Evolutionary conservation across 2,113 vertebrate species (phyloP), one percentile per base, ranked within the genome.

Genomic region (Myrmecobius fasciatus): DNA sequence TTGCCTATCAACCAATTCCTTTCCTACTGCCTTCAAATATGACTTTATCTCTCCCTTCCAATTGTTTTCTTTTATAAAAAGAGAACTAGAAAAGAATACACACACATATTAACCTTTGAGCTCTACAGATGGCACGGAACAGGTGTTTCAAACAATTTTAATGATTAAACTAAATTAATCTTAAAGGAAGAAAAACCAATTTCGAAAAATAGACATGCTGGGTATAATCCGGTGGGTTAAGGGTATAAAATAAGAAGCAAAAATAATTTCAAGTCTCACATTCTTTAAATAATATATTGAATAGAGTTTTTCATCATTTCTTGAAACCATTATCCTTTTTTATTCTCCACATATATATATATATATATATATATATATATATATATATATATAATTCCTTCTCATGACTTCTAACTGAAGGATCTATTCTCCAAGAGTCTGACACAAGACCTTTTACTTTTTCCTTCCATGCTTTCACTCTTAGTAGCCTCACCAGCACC

Each of bases 101-200:
- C n/a, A 0, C 93, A 97, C 25, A 96, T 96, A 94, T 97, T 97
- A 97, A 46, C 94, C 96, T 98, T 96, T 97, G 94, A 98, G 89
- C 92, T 92, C 60, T 93, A 97, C 94, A 96, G 96, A 97, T 98
- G 93, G 95, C 53, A 91, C 52, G 94, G 97, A 95, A 95, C 36
- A 96, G 95, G 96, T 97, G 96, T 95, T 97, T 96, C 96, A 96
- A 96, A 97, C 97, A 96, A 97, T 97, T 98, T 96, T 98, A 98
- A 97, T 98, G 98, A 98, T 97, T 97, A 97, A 94, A 95, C 97
- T 97, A 98, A 93, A 92, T 96, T 98, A 97, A 98, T 97, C 91
- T 95, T 83, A 93, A 94, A 95, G 96, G 93, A 95, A 96, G 36
- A 56, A 93, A 95, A 97, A 93, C 93, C 95, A 97, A 98, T 25